Base-by-base conservation (phyloP, 2,888 invertebrate genomes). In the Alitta virens region DNA sequence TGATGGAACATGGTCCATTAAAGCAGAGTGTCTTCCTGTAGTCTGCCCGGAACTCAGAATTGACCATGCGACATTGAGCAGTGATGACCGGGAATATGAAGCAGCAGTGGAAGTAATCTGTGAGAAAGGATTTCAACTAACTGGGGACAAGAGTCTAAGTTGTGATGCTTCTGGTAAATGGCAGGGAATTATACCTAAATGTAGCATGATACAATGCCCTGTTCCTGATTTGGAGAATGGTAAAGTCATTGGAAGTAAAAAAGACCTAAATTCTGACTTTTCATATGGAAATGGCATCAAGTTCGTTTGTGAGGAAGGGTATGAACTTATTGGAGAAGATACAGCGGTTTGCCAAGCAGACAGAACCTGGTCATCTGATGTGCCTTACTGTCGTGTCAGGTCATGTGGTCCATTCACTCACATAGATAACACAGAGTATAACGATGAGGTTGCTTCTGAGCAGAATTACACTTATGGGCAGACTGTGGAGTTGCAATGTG, bases 161-260 rank as follows among this genome's bases (percentile, higher is more conserved):
- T 81, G 81, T 67, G 66, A 69, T 14, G 70, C 63, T 1, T 68
- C 71, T 62, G 75, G 76, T 0, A 52, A 66, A 21, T 81, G 80
- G 80, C 74, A 72, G 56, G 76, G 74, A 1, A 62, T 65, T 2
- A 61, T 70, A n/a, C 76, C 80, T 2, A 62, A 60, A 16, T 79
- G 80, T 69, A 66, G 66, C n/a, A 68, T 68, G 54, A 65, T 68
- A 25, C 12, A 60, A 25, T 68, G 67, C 23, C 46, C 62, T 3
- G 1, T 21, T 3, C 67, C 67, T 2, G 38, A 51, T 40, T 25
- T 69, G n/a, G 27, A 53, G n/a, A 60, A 66, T 49, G 67, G 68
- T 5, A 40, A 33, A 23, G 26, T 62, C 2, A 33, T 50, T 1
- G 54, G 54, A 9, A 33, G 50, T 25, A 12, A 21, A 5, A 54